A percentile compares a stretch with the other conserved stretches of the same genome.
phyloP scores from a whole-genome alignment of 2,113 vertebrate genomes.

The Riparia riparia region DNA sequence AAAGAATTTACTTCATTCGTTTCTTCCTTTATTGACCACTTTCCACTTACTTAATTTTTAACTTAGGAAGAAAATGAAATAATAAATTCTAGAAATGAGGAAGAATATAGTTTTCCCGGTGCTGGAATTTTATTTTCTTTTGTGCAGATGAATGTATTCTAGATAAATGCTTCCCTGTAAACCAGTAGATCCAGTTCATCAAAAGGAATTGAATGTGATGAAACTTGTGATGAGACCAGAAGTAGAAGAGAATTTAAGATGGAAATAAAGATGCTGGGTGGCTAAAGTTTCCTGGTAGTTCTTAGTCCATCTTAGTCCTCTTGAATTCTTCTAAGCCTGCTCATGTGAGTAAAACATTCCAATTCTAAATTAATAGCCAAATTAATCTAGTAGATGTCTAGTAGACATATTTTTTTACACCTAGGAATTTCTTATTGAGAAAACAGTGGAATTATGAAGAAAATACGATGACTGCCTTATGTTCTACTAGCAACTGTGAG shows the following conservation, averaged over 20 bases:
- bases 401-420: not conserved
- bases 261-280: rapidly evolving
- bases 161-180: not conserved
- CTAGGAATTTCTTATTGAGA: not conserved
- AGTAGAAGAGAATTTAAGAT: not conserved
- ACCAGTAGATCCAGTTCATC: not conserved
- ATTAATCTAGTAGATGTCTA: not conserved
- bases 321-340: not conserved
- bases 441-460: not conserved
- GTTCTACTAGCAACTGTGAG: not conserved
- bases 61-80: not conserved
- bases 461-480: not conserved
- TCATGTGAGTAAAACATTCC: not conserved
- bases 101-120: not conserved
- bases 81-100: not conserved
- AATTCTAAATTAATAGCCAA: not conserved
- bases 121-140: not conserved
- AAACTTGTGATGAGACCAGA: not conserved
- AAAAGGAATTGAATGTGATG: not conserved
- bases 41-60: not conserved
- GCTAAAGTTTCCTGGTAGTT: not conserved
- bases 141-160: not conserved
- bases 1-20: not conserved
- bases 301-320: not conserved
- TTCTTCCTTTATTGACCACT: not conserved